Evolutionary conservation across 2,113 vertebrate genomes (phyloP).

Genomic region (Poeciliopsis occidentalis): DNA sequence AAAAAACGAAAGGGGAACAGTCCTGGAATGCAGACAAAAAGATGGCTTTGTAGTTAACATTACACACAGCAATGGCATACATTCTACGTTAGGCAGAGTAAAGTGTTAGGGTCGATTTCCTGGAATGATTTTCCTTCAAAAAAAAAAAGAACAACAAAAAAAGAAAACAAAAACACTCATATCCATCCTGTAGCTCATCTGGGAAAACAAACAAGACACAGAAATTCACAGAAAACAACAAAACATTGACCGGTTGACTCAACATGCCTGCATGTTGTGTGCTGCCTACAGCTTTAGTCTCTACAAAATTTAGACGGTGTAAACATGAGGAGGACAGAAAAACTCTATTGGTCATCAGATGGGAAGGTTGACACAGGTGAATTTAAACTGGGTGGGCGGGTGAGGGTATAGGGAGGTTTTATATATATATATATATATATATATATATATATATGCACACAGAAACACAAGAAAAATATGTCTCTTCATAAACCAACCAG

Average conservation of each 20-base stretch:
- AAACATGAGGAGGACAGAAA: constrained; percentile 63
- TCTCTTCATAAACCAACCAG: constrained; percentile 3
- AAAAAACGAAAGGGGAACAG: background rate
- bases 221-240: constrained; percentile 44
- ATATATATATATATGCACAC: too few species aligned
- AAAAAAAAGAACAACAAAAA: background rate
- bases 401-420: background rate
- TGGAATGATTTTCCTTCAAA: constrained; percentile 36
- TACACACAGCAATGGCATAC: constrained; percentile 31
- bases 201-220: constrained; percentile 3
- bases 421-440: too few species aligned
- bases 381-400: constrained; percentile 26
- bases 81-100: constrained; percentile 10
- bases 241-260: constrained; percentile 59
- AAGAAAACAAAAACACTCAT: background rate
- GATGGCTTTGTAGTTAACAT: constrained; percentile 21
- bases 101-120: background rate
- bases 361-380: constrained; percentile 81
- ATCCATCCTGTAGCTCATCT: constrained; percentile 16
- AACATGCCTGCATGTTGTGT: constrained; percentile 91
- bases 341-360: constrained; percentile 57
- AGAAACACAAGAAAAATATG: background rate
- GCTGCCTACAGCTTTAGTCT: constrained; percentile 59
- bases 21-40: constrained; percentile 29
- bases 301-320: constrained; percentile 69